Evolutionary conservation across 2,113 vertebrate genomes (phyloP), one percentile per base, ranked within the genome.

Genomic region (Calyptomena viridis): DNA sequence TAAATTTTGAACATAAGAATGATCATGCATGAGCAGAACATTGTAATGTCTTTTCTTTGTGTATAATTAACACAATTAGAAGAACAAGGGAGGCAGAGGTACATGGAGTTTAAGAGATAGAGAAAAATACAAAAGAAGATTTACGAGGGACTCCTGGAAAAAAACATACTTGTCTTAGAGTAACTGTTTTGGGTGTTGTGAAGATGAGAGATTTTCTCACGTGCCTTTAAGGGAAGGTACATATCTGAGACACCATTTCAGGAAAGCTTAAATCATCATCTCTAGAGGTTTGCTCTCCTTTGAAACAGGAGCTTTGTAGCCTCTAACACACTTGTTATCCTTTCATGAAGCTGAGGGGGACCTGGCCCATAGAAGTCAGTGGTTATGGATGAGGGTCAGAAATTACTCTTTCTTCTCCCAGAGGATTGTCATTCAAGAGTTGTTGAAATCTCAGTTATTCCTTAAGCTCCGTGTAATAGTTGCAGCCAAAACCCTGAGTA

Each of bases 281-380:
- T 79, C 16, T 27, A 4, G 40, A 69, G 56, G 13, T 68, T 47
- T 35, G 2, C 22, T 78, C 24, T 64, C 11, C 19, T 84, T 23
- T 39, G 46, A 12, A 16, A 5, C 1, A 75, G 60, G 69, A 58
- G 1, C 52, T 49, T 28, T 46, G 25, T 84, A 66, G 19, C 30
- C 73, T 90, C n/a, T 78, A 39, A 17, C 9, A 27, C 9, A 8
- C 5, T 14, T 58, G 2, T 35, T 52, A 21, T 6, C 49, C 14
- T 87, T 71, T 14, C 9, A 2, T 28, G 73, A 31, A 30, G 78
- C 25, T 35, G 59, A 23, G 59, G 31, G 17, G 12, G 37, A 71
- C 27, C 22, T 53, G n/a, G 33, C 35, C 25, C 31, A 2, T 4
- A 21, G 5, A 53, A 40, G 8, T 15, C 0, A 1, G 4, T 15